Evolutionary conservation across 2,113 vertebrate genomes (phyloP), one percentile per base, ranked within the genome.

Genomic region (Tyrannus savana): DNA sequence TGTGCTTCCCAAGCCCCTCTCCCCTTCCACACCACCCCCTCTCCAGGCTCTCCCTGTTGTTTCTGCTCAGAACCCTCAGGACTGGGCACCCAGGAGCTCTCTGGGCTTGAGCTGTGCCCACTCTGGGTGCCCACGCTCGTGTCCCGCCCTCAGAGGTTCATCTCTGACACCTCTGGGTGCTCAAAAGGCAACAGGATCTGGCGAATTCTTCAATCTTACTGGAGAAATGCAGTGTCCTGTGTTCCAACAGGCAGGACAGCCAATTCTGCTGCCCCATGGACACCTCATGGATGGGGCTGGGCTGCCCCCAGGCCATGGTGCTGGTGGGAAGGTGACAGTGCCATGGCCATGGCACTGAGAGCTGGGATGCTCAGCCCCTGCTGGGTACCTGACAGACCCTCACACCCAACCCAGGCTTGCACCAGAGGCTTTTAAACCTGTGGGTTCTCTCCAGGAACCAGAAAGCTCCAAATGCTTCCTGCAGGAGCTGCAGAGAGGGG

Each of bases 271-370:
- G 30, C 14, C 67, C 44, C 25, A 2, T 0, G 7, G 59, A 14
- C n/a, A n/a, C n/a, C n/a, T n/a, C 17, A 14, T 27, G 31, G 55
- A 9, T 0, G 5, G 6, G 22, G 46, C 6, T 1, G 2, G 41
- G 78, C 31, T 62, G 64, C 7, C 25, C 39, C 33, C 33, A 35
- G 12, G 4, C 25, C 42, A 14, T 6, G 23, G 59, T 27, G 3
- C 77, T 11, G 74, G 25, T 62, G 69, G 33, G 68, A 49, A 28
- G 25, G 47, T 60, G 59, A 23, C 37, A 12, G 58, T 37, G 66
- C 10, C 33, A 17, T 12, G 14, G 4, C 14, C 49, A 14, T 2
- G 27, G 66, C 35, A 5, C 73, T 8, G 74, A 21, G 10, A 1
- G 12, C 25, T 41, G 14, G 11, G 58, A 17, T 12, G 44, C 49